Percentiles rank a stretch among this genome's conserved stretches.
Evolutionary conservation across 1,140 invertebrate species (phyloP).

Genomic region (Conus betulinus): DNA sequence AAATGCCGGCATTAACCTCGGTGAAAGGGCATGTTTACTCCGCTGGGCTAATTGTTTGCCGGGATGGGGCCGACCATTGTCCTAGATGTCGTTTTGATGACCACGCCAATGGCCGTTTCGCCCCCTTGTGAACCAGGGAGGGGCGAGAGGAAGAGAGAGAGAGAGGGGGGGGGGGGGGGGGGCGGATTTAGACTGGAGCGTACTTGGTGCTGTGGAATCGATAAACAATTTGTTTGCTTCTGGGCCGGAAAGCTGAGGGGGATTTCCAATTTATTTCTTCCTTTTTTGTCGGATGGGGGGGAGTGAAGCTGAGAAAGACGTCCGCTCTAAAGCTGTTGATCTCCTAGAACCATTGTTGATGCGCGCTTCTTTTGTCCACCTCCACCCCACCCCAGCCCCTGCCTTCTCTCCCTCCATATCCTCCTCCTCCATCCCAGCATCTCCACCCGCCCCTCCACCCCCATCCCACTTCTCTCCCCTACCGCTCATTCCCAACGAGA

Average conservation of each 20-base stretch:
- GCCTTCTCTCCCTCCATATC: not conserved
- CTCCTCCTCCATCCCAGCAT: too few species aligned
- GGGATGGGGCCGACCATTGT: conserved; percentile 17
- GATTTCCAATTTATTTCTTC: not conserved
- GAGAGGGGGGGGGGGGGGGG: not conserved
- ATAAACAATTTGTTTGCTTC: conserved; percentile 24
- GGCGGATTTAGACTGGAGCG: not conserved
- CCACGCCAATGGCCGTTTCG: not conserved
- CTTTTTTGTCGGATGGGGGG: not conserved
- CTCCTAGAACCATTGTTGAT: not conserved
- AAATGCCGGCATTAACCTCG: conserved; percentile 27
- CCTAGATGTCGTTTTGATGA: conserved; percentile 41
- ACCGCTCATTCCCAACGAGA: not conserved
- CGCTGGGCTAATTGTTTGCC: conserved; percentile 32
- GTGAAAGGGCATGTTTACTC: conserved; percentile 18
- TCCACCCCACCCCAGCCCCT: not conserved
- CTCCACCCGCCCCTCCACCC: too few species aligned
- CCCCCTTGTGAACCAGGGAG: not conserved
- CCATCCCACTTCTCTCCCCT: too few species aligned
- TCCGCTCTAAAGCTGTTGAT: conserved; percentile 1
- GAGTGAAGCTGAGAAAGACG: not conserved
- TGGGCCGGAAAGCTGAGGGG: not conserved
- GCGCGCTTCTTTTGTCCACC: not conserved
- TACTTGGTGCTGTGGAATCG: not conserved
- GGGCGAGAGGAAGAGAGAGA: not conserved